Evolutionary conservation across 2,113 vertebrate genomes (phyloP).

Genomic region (Daubentonia madagascariensis): DNA sequence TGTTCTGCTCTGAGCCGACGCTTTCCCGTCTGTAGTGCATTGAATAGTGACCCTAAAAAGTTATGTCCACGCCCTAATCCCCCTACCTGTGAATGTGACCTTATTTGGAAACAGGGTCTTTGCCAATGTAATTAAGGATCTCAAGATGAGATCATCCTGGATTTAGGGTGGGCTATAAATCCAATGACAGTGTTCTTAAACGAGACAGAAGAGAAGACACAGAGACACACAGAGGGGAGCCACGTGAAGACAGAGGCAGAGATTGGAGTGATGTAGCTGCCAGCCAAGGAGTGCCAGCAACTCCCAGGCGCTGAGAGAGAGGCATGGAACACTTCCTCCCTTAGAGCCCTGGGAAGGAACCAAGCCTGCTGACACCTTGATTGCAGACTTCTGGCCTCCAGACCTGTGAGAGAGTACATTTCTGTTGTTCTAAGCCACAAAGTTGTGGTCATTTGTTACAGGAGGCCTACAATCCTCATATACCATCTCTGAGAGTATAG

Average conservation of each 20-base stretch:
- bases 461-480: not conserved
- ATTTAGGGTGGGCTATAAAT: not conserved
- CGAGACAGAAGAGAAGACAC: not conserved
- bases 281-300: accelerated
- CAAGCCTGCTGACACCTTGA: not conserved
- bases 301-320: not conserved
- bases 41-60: not conserved
- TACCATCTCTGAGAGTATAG: not conserved
- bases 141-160: not conserved
- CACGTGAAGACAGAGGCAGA: accelerated
- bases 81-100: not conserved
- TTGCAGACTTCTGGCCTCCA: not conserved
- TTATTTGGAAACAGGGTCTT: not conserved
- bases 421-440: not conserved
- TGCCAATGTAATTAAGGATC: not conserved
- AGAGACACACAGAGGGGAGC: too few species aligned
- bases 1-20: not conserved
- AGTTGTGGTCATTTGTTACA: too few species aligned
- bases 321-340: not conserved
- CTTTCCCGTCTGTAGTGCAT: not conserved
- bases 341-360: not conserved
- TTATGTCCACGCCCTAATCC: not conserved
- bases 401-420: accelerated
- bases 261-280: accelerated
- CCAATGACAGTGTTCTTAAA: not conserved